Conservation (phyloP, 2,888 invertebrate species). For the Drosophila kambysellisi region DNA sequence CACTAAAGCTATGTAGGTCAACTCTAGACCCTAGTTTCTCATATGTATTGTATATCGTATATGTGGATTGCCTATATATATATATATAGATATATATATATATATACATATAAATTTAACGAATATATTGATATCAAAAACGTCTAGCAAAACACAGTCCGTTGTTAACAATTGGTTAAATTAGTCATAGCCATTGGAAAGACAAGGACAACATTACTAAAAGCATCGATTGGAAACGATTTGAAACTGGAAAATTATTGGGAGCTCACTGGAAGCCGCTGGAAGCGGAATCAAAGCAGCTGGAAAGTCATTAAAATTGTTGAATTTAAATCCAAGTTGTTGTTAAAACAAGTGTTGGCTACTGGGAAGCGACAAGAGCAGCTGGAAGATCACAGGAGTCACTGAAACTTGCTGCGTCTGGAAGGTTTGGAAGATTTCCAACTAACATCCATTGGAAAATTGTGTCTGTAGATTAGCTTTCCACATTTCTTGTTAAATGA, state of each 20-base stretch:
- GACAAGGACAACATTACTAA: background rate
- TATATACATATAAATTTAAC: conserved; percentile 23
- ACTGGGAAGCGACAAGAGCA: background rate
- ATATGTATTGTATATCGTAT: conserved; percentile 24
- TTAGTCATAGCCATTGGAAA: conserved; percentile 28
- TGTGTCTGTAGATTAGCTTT: background rate
- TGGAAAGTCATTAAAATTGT: background rate
- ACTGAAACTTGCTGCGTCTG: background rate
- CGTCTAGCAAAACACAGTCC: conserved; percentile 61
- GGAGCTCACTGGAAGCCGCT: background rate
- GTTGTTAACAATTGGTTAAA: conserved; percentile 28
- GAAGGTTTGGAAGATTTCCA: background rate
- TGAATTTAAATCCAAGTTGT: background rate
- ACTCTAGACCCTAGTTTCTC: conserved; percentile 36
- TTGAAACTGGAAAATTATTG: background rate
- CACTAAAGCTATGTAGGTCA: conserved; percentile 51
- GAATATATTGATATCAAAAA: conserved; percentile 47
- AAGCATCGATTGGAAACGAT: background rate
- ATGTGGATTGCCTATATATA: conserved; percentile 21
- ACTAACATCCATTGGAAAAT: background rate
- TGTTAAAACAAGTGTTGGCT: background rate
- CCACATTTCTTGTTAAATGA: background rate
- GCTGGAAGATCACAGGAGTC: background rate
- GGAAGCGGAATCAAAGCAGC: background rate
- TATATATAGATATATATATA: conserved; percentile 14